A percentile compares a stretch with the other conserved stretches of the same genome.
These are phyloP conservation scores for Melieria picta DNA, from an alignment of 2,888 invertebrate species.

Conservation along the genomic window DNA sequence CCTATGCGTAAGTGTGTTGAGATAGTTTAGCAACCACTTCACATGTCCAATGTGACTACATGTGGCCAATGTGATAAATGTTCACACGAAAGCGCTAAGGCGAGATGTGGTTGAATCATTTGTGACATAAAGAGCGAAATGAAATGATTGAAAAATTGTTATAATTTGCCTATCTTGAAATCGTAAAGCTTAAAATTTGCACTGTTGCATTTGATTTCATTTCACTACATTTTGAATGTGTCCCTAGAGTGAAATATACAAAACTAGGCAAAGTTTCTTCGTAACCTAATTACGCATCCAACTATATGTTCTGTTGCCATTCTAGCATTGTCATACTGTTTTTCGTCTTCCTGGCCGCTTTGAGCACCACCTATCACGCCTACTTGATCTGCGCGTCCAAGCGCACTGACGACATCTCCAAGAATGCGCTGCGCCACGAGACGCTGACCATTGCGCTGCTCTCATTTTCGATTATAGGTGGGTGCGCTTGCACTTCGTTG, in stretches of 20 bases:
- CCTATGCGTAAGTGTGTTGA: constrained; percentile 63
- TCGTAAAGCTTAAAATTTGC: no score
- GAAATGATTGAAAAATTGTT: no score
- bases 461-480: constrained; percentile 60
- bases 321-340: constrained; percentile 67
- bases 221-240: background rate
- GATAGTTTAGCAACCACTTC: no score
- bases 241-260: background rate
- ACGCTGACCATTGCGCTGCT: constrained; percentile 52
- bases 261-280: background rate
- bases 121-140: no score
- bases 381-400: constrained; percentile 54
- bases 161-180: no score
- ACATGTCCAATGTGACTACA: background rate
- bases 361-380: constrained; percentile 68
- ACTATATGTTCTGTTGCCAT: constrained; percentile 8
- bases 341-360: constrained; percentile 66
- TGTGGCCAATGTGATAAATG: background rate
- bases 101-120: no score
- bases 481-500: constrained; percentile 18
- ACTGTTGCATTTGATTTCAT: background rate
- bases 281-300: no score
- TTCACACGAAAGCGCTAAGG: no score
- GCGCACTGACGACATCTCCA: constrained; percentile 47
- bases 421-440: constrained; percentile 42